Evolutionary conservation across 2,797 vertebrate species (phyloP), one percentile per base, ranked within the genome.

Genomic region (Danio kyathit): DNA sequence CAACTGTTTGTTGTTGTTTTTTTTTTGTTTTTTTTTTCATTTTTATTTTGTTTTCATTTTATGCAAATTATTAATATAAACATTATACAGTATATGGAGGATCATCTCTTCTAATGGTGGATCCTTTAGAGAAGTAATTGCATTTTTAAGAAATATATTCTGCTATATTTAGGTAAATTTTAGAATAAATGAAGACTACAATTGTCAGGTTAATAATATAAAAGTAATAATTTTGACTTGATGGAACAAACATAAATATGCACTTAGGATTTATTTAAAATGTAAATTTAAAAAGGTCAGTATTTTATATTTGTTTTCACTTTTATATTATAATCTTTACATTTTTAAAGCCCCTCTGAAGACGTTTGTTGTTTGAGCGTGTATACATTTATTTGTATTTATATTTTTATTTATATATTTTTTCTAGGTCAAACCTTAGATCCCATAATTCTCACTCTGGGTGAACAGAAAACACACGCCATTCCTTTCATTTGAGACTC

Each of bases 401-500:
- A 29, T 29, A 29, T 29, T 29, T 29, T 29, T 29, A 29, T 29
- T 29, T 29, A 29, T 29, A 29, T 29, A 9, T 72, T 10, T 43
- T 72, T 21, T 12, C 7, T 29, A 46, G 41, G 12, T 59, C 70
- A 73, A 19, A 67, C 11, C 51, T 7, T 1, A 5, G 49, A 54
- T 49, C 41, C 17, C 41, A 3, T 54, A 41, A 65, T 54, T 13
- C 12, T 44, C 2, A 64, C 48, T 41, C 38, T 64, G 38, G 38
- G 7, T 76, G 38, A 64, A 41, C 17, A 11, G 60, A 12, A 43
- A 9, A 54, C 46, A 21, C 60, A 17, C 60, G 41, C 41, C 6
- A 5, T 46, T 14, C 14, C 9, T 44, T 66, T 40, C 41, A 56
- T 57, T 77, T 56, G 2, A 46, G 63, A 69, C 40, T 87, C 44